Conservation (phyloP, 2,888 invertebrate genomes). For the Thereva unica region DNA sequence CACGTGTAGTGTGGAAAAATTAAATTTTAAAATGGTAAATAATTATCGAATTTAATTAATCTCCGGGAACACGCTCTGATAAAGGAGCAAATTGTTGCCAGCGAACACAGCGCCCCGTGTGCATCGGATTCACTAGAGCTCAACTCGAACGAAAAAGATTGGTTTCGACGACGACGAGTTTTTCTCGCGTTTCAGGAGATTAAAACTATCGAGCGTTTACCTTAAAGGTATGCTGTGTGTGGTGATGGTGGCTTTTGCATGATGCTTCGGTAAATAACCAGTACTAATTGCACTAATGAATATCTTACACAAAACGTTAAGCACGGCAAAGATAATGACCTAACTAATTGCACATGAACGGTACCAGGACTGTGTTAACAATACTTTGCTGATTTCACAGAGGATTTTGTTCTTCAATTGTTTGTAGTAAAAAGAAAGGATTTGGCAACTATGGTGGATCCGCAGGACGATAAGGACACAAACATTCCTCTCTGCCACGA, state of each 20-base stretch:
- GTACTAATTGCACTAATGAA: conserved; percentile 43
- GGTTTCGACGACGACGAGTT: too few species aligned
- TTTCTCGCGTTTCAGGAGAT: too few species aligned
- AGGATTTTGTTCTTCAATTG: too few species aligned
- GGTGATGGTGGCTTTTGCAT: conserved; percentile 17
- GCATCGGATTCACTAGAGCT: conserved; percentile 1
- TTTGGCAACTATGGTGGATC: too few species aligned
- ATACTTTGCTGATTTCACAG: too few species aligned
- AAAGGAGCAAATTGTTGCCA: conserved; percentile 43
- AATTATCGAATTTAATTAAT: conserved; percentile 55
- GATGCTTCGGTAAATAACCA: conserved; percentile 41
- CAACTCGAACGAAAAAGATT: not conserved
- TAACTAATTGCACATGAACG: conserved; percentile 40
- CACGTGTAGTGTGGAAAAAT: conserved; percentile 4
- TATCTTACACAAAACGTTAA: conserved; percentile 42
- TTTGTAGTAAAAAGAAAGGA: too few species aligned
- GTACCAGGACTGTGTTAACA: conserved; percentile 12
- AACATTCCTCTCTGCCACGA: too few species aligned
- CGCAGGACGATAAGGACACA: too few species aligned
- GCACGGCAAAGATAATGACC: conserved; percentile 41
- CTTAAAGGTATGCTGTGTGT: conserved; percentile 16
- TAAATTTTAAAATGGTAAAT: conserved; percentile 43
- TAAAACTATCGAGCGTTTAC: not conserved
- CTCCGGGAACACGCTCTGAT: conserved; percentile 43
- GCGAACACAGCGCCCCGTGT: conserved; percentile 42